Percentiles rank a stretch among this genome's conserved stretches.
These are phyloP conservation scores for Zelleria hepariella DNA, from an alignment of 2,888 invertebrate genomes.

Conservation along the genomic window DNA sequence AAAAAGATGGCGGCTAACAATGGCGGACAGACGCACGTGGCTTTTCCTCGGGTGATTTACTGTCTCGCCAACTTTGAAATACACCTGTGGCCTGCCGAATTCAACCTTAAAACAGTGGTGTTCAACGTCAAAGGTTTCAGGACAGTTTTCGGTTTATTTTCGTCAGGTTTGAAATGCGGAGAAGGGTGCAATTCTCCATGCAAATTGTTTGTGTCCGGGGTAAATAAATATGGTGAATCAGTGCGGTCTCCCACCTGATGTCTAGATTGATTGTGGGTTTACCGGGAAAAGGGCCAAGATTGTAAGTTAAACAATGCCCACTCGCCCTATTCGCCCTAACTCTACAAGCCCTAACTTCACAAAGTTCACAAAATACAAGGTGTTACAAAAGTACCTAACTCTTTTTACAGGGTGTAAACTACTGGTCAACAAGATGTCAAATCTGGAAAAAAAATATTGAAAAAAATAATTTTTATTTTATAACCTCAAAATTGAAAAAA, in stretches of 20 bases:
- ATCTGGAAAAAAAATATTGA: too few species aligned
- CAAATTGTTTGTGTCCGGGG: background rate
- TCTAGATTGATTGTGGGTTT: background rate
- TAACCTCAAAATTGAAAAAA: too few species aligned
- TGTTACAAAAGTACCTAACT: too few species aligned
- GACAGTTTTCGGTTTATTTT: background rate
- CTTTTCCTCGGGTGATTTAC: background rate
- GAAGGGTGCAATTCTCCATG: slow-evolving; percentile 1
- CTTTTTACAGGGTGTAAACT: too few species aligned
- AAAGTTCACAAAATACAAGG: too few species aligned
- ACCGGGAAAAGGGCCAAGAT: background rate
- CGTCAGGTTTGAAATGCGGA: background rate
- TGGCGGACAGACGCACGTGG: background rate
- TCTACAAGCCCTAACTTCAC: too few species aligned
- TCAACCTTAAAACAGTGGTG: background rate
- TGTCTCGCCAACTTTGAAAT: background rate
- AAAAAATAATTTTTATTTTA: too few species aligned
- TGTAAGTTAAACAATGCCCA: too few species aligned
- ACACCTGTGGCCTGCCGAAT: background rate
- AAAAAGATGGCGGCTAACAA: slow-evolving; percentile 3
- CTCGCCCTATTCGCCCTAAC: too few species aligned
- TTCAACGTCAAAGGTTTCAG: background rate
- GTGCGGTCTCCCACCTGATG: background rate
- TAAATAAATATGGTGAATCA: slow-evolving; percentile 1
- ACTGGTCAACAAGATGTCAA: too few species aligned